Conservation (phyloP, 2,113 vertebrate species). For the Cololabis saira region DNA sequence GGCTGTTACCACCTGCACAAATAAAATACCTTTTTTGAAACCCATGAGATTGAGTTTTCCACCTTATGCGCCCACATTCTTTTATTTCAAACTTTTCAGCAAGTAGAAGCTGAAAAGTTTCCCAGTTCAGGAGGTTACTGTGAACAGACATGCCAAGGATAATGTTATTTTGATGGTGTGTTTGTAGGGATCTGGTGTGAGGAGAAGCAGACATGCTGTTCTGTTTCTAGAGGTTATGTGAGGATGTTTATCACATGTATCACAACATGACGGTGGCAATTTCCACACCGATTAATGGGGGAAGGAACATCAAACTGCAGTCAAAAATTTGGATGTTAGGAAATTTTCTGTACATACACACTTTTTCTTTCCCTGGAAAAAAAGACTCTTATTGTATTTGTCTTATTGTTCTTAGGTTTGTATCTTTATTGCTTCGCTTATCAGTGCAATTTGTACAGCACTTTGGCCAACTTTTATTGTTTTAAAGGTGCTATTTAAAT, state of each 20-base stretch:
- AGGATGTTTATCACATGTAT: constrained; percentile 4
- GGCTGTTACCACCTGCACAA: too few relatives aligned
- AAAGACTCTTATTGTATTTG: too few relatives aligned
- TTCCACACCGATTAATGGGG: neutral
- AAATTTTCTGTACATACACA: too few relatives aligned
- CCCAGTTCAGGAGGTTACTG: neutral
- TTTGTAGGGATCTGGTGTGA: neutral
- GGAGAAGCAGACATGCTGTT: constrained; percentile 9
- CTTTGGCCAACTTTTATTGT: too few relatives aligned
- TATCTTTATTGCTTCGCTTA: too few relatives aligned
- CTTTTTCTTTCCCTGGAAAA: too few relatives aligned
- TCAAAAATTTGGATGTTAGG: too few relatives aligned
- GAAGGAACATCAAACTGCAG: neutral
- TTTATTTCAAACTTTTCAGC: neutral
- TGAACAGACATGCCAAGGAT: neutral
- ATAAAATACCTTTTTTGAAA: too few relatives aligned
- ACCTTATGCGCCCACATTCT: neutral
- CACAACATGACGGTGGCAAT: neutral
- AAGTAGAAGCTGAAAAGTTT: neutral
- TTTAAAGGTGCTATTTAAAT: too few relatives aligned
- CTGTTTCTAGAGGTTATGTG: neutral
- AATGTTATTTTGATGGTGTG: neutral
- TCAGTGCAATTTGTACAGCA: too few relatives aligned
- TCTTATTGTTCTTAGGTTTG: too few relatives aligned
- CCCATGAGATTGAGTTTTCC: neutral